Base-by-base conservation (phyloP, 1,140 invertebrate species). In the Diuraphis noxia region DNA sequence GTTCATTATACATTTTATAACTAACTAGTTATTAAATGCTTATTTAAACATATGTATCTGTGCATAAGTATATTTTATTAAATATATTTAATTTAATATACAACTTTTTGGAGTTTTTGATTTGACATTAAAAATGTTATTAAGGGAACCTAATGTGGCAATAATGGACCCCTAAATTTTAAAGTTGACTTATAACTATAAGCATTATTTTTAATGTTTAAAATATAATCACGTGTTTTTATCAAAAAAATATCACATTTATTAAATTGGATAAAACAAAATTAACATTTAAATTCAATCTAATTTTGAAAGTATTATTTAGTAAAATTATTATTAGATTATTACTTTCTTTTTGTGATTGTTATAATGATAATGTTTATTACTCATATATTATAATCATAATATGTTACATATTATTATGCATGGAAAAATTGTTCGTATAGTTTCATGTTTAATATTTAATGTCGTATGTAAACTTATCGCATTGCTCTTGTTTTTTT, bases 311-410 rank as follows among this genome's bases (percentile, higher is more conserved):
- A 34, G 43, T 52, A 52, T 43, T 30, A 85, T n/a, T 36, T 8
- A 34, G 19, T 49, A 52, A 86, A 36, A 86, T 34, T 63, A 63
- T 63, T 63, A 63, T 63, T 21, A 13, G 49, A 38, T 46, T 49
- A 52, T 52, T 25, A 52, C 43, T 86, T 86, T 86, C 84, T 38
- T 86, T 86, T 86, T 86, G 52, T 9, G 84, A 85, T 85, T 36
- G 46, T 86, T 86, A 49, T 86, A 36, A n/a, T 19, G 84, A 49
- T 86, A 46, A 85, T 34, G n/a, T 85, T 43, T 49, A 49, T 52
- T 49, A 49, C 10, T 52, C 34, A 38, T 52, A 38, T 52, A 63
- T 38, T 40, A 81, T 81, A 38, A 25, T 81, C 8, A 40, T 40
- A 25, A 79, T 36, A 84, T 43, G 43, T 86, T 52, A 38, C 46